A percentile compares a stretch with the other conserved stretches of the same genome.
Evolutionary conservation across 2,797 vertebrate genomes (phyloP).

Genomic region (Brotula barbata): DNA sequence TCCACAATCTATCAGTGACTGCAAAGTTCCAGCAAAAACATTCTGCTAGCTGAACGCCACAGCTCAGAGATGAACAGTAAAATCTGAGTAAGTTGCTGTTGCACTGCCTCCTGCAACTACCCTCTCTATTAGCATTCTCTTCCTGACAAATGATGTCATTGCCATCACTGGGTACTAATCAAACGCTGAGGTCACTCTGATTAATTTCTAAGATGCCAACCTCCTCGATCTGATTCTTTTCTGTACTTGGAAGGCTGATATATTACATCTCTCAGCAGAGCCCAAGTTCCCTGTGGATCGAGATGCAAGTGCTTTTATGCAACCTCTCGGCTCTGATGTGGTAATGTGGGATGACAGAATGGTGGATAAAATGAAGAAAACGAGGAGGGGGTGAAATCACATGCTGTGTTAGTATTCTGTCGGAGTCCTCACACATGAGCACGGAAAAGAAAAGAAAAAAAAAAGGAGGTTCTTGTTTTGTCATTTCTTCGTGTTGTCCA

Average conservation of each 20-base stretch:
- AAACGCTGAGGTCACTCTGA: neutral
- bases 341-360: slow-evolving; percentile 42
- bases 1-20: neutral
- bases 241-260: neutral
- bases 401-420: slow-evolving; percentile 22
- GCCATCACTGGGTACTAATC: slow-evolving; percentile 11
- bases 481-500: neutral
- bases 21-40: too few species aligned
- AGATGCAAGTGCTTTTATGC: slow-evolving; percentile 23
- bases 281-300: slow-evolving; percentile 7
- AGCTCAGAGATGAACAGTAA: too few species aligned
- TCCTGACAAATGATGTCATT: neutral
- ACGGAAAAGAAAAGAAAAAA: neutral
- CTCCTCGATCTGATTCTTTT: neutral
- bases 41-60: too few species aligned
- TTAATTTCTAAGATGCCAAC: slow-evolving; percentile 2
- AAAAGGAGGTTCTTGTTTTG: slow-evolving; percentile 2
- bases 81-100: neutral
- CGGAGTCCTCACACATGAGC: slow-evolving; percentile 10
- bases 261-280: slow-evolving; percentile 6
- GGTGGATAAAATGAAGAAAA: slow-evolving; percentile 7
- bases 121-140: neutral
- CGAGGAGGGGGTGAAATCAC: slow-evolving; percentile 1
- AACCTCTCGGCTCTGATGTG: slow-evolving; percentile 35
- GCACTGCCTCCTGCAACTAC: neutral